These are phyloP conservation scores for Sinohyriopsis cumingii DNA, from an alignment of 2,888 invertebrate species.

Conservation along the genomic window DNA sequence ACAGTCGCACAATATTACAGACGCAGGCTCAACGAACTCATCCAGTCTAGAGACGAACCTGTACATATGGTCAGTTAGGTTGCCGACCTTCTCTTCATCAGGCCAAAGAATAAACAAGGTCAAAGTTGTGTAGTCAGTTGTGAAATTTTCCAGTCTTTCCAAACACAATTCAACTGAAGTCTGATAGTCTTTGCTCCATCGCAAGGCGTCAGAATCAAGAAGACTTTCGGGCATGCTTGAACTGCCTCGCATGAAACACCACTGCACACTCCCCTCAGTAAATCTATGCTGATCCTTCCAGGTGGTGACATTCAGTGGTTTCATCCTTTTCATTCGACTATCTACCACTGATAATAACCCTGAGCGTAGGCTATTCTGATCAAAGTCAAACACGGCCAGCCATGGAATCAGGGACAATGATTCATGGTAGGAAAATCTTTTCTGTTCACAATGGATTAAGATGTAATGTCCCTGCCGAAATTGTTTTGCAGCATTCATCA, in stretches of 20 bases:
- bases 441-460: slow-evolving; percentile 27
- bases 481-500: slow-evolving; percentile 8
- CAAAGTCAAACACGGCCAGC: slow-evolving; percentile 47
- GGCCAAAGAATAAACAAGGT: slow-evolving; percentile 27
- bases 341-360: slow-evolving; percentile 36
- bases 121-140: slow-evolving; percentile 29
- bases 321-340: slow-evolving; percentile 7
- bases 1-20: no score
- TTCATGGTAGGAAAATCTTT: slow-evolving; percentile 11
- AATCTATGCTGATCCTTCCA: no score
- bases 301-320: neutral
- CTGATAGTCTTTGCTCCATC: slow-evolving; percentile 30
- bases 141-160: slow-evolving; percentile 24
- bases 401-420: slow-evolving; percentile 35
- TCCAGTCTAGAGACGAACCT: no score
- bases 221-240: slow-evolving; percentile 38
- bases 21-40: no score
- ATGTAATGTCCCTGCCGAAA: slow-evolving; percentile 42
- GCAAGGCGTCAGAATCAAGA: slow-evolving; percentile 10
- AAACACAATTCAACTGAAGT: slow-evolving; percentile 22
- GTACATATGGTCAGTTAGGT: neutral
- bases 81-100: neutral
- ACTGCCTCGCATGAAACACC: slow-evolving; percentile 33
- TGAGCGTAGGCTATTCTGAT: slow-evolving; percentile 26
- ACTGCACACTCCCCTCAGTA: slow-evolving; percentile 25